Conservation (phyloP, 2,888 invertebrate genomes). For the Galerucella nymphaeae region DNA sequence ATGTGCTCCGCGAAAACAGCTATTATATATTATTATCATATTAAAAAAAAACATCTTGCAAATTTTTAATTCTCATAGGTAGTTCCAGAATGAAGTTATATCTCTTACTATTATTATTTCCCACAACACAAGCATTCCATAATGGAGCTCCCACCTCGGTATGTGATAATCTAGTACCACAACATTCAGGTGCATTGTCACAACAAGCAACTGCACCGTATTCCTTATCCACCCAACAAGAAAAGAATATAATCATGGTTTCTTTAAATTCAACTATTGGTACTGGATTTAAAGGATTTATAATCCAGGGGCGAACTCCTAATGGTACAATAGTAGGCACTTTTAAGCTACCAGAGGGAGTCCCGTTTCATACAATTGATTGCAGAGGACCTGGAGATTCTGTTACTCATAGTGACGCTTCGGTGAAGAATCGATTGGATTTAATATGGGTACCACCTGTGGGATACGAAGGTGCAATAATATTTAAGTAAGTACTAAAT, state of each 20-base stretch:
- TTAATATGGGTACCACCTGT: conserved; percentile 83
- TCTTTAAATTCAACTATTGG: conserved; percentile 69
- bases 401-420: conserved; percentile 77
- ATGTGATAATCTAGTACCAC: conserved; percentile 69
- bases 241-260: conserved; percentile 60
- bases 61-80: no score
- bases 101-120: conserved; percentile 43
- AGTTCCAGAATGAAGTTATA: conserved; percentile 2
- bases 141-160: conserved; percentile 63
- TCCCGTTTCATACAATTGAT: conserved; percentile 70
- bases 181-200: conserved; percentile 69
- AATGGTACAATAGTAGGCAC: conserved; percentile 66
- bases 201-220: conserved; percentile 71
- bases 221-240: conserved; percentile 62
- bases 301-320: conserved; percentile 71
- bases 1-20: no score
- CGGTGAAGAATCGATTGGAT: conserved; percentile 73
- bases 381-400: conserved; percentile 77
- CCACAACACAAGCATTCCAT: conserved; percentile 53
- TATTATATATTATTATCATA: no score
- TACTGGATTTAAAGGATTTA: conserved; percentile 72
- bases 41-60: no score
- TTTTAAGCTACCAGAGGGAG: conserved; percentile 44
- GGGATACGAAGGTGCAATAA: conserved; percentile 79
- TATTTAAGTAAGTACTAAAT: conserved; percentile 77